These are phyloP conservation scores for Drosophila prosaltans DNA, from an alignment of 1,140 invertebrate genomes.

Conservation along the genomic window DNA sequence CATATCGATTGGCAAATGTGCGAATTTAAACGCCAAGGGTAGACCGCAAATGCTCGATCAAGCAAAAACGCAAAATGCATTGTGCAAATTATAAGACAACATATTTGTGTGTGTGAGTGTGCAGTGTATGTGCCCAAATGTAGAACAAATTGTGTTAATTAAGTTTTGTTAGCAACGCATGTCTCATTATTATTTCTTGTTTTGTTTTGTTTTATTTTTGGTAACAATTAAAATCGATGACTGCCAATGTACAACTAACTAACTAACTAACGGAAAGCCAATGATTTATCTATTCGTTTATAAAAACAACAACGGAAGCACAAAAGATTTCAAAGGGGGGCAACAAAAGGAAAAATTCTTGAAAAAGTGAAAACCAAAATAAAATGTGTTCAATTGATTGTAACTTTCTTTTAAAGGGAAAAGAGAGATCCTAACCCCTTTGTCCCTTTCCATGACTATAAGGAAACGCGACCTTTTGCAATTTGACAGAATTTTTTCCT, in stretches of 20 bases:
- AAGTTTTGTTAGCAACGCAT: conserved; percentile 50
- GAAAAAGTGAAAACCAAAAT: not conserved
- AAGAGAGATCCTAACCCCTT: no score
- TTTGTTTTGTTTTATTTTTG: conserved; percentile 32
- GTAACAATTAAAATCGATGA: conserved; percentile 56
- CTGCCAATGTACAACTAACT: conserved; percentile 27
- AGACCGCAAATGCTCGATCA: conserved; percentile 28
- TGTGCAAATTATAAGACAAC: conserved; percentile 51
- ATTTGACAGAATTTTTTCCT: conserved; percentile 17
- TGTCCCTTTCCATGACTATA: conserved; percentile 13
- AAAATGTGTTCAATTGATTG: no score
- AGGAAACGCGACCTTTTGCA: conserved; percentile 54
- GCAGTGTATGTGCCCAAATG: conserved; percentile 52
- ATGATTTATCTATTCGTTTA: conserved; percentile 9
- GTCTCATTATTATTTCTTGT: conserved; percentile 22
- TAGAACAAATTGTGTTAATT: conserved; percentile 75
- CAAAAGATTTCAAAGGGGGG: not conserved
- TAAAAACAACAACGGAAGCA: not conserved
- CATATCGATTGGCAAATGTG: conserved; percentile 25
- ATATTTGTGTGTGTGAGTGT: conserved; percentile 27
- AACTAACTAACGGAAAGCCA: conserved; percentile 18
- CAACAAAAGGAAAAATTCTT: not conserved
- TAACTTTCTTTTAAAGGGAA: no score
- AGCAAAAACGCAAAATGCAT: conserved; percentile 23
- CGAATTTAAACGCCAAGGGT: conserved; percentile 61